Evolutionary conservation across 2,888 invertebrate genomes (phyloP).

Genomic region (Hedya salicella): DNA sequence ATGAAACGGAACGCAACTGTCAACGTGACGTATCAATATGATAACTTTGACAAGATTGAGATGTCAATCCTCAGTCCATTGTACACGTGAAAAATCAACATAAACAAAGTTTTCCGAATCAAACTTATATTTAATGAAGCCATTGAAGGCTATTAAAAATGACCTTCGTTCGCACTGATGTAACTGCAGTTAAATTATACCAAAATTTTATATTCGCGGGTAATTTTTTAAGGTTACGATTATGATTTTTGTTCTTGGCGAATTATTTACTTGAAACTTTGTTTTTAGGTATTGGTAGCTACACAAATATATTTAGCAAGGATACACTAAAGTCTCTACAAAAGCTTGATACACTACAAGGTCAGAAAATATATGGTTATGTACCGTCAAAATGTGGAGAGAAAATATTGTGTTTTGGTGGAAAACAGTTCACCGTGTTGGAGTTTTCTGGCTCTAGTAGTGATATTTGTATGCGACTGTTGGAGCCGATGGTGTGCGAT

Average conservation of each 20-base stretch:
- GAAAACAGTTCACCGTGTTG: constrained; percentile 78
- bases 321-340: constrained; percentile 52
- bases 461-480: constrained; percentile 48
- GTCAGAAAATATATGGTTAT: constrained; percentile 86
- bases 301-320: constrained; percentile 64
- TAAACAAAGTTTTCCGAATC: constrained; percentile 3
- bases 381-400: constrained; percentile 57
- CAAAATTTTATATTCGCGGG: constrained; percentile 76
- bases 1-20: too few relatives aligned
- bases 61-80: too few relatives aligned
- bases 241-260: constrained; percentile 43
- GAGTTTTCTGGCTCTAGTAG: constrained; percentile 34
- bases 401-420: constrained; percentile 83
- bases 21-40: constrained; percentile 1
- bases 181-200: constrained; percentile 80
- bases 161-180: constrained; percentile 70
- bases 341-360: constrained; percentile 61
- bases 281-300: constrained; percentile 84
- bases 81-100: constrained; percentile 25
- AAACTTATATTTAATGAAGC: constrained; percentile 23
- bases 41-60: too few relatives aligned
- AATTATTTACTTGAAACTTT: constrained; percentile 23
- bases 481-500: constrained; percentile 65
- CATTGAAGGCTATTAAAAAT: constrained; percentile 45
- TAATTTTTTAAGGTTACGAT: constrained; percentile 53